Evolutionary conservation across 1,140 invertebrate species (phyloP).

Genomic region (Eumaeus atala): DNA sequence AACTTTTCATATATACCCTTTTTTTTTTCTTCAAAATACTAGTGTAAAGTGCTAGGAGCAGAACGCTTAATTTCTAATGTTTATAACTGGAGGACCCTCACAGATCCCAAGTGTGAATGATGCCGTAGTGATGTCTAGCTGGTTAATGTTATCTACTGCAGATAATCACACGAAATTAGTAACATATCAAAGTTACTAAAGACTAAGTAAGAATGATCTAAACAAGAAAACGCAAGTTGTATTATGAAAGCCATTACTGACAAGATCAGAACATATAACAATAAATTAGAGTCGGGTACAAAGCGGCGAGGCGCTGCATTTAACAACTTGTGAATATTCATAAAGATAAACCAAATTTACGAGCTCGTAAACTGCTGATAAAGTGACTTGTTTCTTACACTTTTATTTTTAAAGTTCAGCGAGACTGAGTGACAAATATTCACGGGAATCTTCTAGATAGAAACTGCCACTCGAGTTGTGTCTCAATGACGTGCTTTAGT

Average conservation of each 20-base stretch:
- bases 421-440: too few species aligned
- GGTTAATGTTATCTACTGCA: too few species aligned
- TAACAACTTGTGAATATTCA: constrained; percentile 43
- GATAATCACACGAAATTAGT: not conserved
- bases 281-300: constrained; percentile 10
- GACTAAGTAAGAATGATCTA: not conserved
- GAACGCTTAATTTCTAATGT: too few species aligned
- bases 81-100: too few species aligned
- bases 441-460: too few species aligned
- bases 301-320: constrained; percentile 22
- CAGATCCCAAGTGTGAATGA: too few species aligned
- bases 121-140: too few species aligned
- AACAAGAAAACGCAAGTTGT: not conserved
- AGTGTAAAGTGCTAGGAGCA: too few species aligned
- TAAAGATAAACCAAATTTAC: constrained; percentile 50
- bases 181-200: not conserved
- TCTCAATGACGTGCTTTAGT: too few species aligned
- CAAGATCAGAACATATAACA: not conserved
- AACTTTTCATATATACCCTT: too few species aligned
- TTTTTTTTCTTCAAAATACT: too few species aligned
- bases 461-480: constrained; percentile 2
- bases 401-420: not conserved
- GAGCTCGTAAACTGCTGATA: constrained; percentile 37
- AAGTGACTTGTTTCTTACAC: constrained; percentile 35
- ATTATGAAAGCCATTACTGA: not conserved